Percentiles rank a stretch among this genome's conserved stretches.
Conservation (phyloP, 2,888 invertebrate species). For the Cyrtodaria siliqua region DNA sequence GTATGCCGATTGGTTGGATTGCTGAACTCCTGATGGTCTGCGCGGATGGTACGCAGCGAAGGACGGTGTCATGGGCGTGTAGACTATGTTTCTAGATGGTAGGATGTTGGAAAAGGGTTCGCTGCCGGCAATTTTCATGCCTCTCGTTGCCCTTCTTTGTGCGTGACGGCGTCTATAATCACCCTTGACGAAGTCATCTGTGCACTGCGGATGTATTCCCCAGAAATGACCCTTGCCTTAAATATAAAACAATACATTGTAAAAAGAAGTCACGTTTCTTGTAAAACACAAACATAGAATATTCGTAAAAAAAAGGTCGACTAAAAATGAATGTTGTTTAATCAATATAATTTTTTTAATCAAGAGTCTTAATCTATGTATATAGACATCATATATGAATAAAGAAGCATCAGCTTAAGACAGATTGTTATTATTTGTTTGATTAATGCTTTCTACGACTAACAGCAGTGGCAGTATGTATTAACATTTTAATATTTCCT, state of each 20-base stretch:
- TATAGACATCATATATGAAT: no score
- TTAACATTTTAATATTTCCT: no score
- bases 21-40: slow-evolving; percentile 25
- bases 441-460: no score
- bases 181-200: slow-evolving; percentile 97
- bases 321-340: no score
- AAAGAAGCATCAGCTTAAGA: no score
- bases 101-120: not conserved
- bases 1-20: slow-evolving; percentile 5
- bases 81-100: slow-evolving; percentile 28
- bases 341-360: no score
- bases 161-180: slow-evolving; percentile 98
- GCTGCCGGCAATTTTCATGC: slow-evolving; percentile 26
- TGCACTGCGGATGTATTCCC: slow-evolving; percentile 99
- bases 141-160: slow-evolving; percentile 91
- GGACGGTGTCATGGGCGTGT: slow-evolving; percentile 70
- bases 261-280: no score
- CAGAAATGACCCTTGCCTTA: slow-evolving; percentile 99
- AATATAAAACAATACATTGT: slow-evolving; percentile 83
- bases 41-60: slow-evolving; percentile 53
- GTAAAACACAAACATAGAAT: no score
- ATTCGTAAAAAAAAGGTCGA: no score
- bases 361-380: no score
- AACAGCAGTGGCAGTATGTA: no score
- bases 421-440: no score